A percentile compares a stretch with the other conserved stretches of the same genome.
Evolutionary conservation across 2,888 invertebrate genomes (phyloP).

Genomic region (Seladonia tumulorum): DNA sequence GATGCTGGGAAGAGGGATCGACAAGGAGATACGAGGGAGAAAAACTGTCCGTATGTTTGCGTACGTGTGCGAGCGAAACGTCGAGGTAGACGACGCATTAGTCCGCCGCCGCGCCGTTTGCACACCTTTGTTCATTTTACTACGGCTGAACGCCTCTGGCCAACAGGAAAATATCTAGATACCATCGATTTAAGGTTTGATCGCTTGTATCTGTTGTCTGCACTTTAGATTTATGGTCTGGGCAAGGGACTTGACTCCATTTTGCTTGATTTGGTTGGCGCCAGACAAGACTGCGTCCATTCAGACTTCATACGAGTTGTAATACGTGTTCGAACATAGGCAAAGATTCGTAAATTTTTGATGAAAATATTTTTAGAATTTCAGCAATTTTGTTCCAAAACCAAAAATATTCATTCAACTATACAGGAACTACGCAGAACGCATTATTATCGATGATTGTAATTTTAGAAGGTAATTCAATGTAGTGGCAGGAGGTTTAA

Average conservation of each 20-base stretch:
- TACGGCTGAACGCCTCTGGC: conserved; percentile 41
- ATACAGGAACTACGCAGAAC: too few relatives aligned
- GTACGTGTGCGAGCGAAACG: conserved; percentile 33
- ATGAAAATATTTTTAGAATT: too few relatives aligned
- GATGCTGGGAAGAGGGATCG: not conserved
- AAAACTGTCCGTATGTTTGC: conserved; percentile 5
- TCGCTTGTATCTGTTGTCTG: not conserved
- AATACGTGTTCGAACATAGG: too few relatives aligned
- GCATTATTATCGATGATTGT: too few relatives aligned
- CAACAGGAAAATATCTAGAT: conserved; percentile 29
- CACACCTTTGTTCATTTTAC: conserved; percentile 63
- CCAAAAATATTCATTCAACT: too few relatives aligned
- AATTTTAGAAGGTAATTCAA: too few relatives aligned
- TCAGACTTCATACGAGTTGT: too few relatives aligned
- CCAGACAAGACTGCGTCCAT: too few relatives aligned
- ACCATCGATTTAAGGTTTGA: conserved; percentile 13
- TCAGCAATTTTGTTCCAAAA: too few relatives aligned
- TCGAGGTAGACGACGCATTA: conserved; percentile 63
- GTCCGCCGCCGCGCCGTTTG: conserved; percentile 63
- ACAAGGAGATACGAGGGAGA: conserved; percentile 20
- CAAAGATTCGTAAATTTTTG: too few relatives aligned
- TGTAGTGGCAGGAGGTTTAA: too few relatives aligned
- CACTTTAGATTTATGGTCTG: not conserved
- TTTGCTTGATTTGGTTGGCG: not conserved
- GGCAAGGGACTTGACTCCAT: not conserved